These are phyloP conservation scores for Passerina amoena DNA, from an alignment of 2,113 vertebrate genomes.

Conservation along the genomic window DNA sequence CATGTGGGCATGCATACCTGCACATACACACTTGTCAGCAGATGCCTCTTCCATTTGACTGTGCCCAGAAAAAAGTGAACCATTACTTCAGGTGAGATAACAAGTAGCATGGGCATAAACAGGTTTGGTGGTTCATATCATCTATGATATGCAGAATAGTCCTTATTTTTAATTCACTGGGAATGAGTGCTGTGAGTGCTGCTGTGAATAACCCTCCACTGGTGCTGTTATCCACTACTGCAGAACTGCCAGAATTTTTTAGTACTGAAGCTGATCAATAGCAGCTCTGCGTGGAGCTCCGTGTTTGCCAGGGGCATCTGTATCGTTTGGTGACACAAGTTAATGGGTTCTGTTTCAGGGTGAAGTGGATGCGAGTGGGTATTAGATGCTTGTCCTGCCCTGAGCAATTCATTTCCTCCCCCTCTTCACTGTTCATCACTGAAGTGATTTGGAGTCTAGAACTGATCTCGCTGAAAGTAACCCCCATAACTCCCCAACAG, in stretches of 20 bases:
- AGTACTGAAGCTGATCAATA: neutral
- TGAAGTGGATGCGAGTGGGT: neutral
- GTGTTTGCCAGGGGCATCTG: neutral
- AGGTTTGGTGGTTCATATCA: neutral
- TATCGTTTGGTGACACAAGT: neutral
- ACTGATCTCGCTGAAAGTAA: neutral
- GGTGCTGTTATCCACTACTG: neutral
- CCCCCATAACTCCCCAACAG: neutral
- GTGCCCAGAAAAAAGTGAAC: neutral
- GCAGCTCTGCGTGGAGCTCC: neutral
- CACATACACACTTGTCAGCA: fast-evolving
- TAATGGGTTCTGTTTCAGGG: neutral
- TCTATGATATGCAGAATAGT: neutral
- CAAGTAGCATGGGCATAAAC: neutral
- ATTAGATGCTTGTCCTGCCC: neutral
- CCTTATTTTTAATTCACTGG: neutral
- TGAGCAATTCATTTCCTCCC: neutral
- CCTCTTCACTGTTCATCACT: neutral
- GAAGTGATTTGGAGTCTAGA: neutral
- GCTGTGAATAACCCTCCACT: neutral
- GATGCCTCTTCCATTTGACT: neutral
- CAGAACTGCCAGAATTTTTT: neutral
- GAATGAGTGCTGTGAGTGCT: neutral
- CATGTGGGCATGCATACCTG: neutral
- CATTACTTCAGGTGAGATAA: neutral